Evolutionary conservation across 2,888 invertebrate species (phyloP), one percentile per base, ranked within the genome.

Genomic region (Cephus runcator): DNA sequence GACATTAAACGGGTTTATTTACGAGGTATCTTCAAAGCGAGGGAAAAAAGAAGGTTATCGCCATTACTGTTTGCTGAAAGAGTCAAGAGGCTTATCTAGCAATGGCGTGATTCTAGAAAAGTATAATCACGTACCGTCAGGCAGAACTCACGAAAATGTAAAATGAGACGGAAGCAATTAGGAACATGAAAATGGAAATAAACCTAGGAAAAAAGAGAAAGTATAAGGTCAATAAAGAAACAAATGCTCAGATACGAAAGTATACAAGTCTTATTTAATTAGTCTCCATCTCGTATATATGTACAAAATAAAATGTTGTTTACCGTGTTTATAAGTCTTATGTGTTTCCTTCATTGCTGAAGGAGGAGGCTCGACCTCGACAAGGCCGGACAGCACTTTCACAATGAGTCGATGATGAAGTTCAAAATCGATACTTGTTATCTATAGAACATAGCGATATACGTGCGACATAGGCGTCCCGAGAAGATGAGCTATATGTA

Each of bases 231-330:
- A 69, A 6, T 56, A 15, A 9, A 56, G 56, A 56, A 56, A 56
- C 23, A 56, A 56, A 9, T 56, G 56, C 56, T 56, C 56, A 56
- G 23, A 56, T 89, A 88, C 73, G 85, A 89, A 89, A 88, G 87
- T 87, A 88, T 87, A 87, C 82, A 88, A 88, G 85, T 84, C 78
- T 82, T 75, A 76, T 89, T 88, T 87, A 86, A 87, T 88, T 82
- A 81, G 84, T 85, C 82, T 71, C 71, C 85, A 78, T 73, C 81
- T 79, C 80, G 79, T 79, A 75, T 80, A 80, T 77, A 79, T 79
- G 81, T 86, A 85, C 81, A 85, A 85, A 79, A 71, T 76, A 74
- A 77, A 56, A 80, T 83, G 80, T 80, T 83, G 74, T 78, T 79
- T 81, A 84, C 79, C 80, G 35, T 79, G 36, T 79, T 40, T 78